Conservation (phyloP, 2,113 vertebrate species). For the Nestor notabilis region DNA sequence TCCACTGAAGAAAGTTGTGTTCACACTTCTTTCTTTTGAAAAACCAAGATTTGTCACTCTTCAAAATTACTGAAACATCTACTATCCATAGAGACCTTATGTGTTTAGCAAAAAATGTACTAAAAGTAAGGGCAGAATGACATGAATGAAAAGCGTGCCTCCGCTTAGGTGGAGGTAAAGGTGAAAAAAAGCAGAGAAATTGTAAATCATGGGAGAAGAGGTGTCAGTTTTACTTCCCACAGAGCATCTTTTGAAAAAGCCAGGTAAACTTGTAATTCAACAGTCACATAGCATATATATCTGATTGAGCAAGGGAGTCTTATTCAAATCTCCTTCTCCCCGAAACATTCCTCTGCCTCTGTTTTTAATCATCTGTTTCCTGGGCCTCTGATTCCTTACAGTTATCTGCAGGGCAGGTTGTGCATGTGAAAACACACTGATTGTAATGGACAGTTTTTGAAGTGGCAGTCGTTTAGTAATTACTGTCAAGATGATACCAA, state of each 20-base stretch:
- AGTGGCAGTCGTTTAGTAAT: neutral
- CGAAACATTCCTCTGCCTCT: neutral
- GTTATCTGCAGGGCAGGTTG: neutral
- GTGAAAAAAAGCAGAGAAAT: neutral
- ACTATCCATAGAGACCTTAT: neutral
- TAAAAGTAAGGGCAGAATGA: neutral
- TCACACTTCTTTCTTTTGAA: slow-evolving; percentile 17
- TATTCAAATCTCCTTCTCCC: neutral
- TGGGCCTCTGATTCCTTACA: neutral
- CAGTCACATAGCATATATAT: neutral
- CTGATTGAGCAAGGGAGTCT: neutral
- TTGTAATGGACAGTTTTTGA: neutral
- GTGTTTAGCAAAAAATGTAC: neutral
- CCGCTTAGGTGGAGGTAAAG: neutral
- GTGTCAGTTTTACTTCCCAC: neutral
- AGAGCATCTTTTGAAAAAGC: neutral
- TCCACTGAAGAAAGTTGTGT: neutral
- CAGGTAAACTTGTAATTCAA: neutral
- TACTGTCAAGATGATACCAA: neutral
- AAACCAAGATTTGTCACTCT: neutral
- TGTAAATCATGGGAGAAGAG: neutral
- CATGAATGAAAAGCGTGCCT: neutral
- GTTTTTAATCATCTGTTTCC: neutral
- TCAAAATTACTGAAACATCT: slow-evolving; percentile 1
- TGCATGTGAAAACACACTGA: neutral